A percentile compares a stretch with the other conserved stretches of the same genome.
These are phyloP conservation scores for Parnassius orleans DNA, from an alignment of 2,888 invertebrate species.

Conservation along the genomic window DNA sequence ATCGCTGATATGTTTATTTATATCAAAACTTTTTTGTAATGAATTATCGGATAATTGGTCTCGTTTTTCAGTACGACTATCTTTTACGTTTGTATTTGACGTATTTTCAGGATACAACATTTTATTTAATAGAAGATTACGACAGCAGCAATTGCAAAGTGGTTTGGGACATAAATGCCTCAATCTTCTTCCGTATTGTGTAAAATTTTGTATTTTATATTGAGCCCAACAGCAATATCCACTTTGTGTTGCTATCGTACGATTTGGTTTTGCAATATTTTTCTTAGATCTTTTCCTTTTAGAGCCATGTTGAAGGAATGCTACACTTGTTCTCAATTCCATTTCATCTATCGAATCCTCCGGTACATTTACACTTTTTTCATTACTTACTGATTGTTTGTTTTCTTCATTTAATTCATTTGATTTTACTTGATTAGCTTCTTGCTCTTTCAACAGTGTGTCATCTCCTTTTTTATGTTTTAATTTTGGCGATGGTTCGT, in stretches of 20 bases:
- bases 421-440: constrained; percentile 13
- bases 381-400: background rate
- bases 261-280: background rate
- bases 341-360: background rate
- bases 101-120: background rate
- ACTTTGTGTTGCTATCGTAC: constrained; percentile 1
- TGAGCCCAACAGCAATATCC: constrained; percentile 55
- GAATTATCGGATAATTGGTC: too few relatives aligned
- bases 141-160: constrained; percentile 50
- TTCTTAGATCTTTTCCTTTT: background rate
- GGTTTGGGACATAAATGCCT: constrained; percentile 36
- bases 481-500: background rate
- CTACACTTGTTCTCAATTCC: background rate
- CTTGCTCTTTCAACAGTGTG: constrained; percentile 16
- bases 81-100: too few relatives aligned
- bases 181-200: constrained; percentile 13
- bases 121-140: constrained; percentile 28
- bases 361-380: constrained; percentile 7
- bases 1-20: too few relatives aligned
- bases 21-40: too few relatives aligned
- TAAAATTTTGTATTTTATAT: constrained; percentile 24
- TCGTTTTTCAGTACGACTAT: too few relatives aligned
- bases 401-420: background rate
- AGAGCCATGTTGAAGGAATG: background rate
- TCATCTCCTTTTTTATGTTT: constrained; percentile 22